A percentile compares a stretch with the other conserved stretches of the same genome.
Conservation (phyloP, 2,888 invertebrate genomes). For the Acholoe squamosa region DNA sequence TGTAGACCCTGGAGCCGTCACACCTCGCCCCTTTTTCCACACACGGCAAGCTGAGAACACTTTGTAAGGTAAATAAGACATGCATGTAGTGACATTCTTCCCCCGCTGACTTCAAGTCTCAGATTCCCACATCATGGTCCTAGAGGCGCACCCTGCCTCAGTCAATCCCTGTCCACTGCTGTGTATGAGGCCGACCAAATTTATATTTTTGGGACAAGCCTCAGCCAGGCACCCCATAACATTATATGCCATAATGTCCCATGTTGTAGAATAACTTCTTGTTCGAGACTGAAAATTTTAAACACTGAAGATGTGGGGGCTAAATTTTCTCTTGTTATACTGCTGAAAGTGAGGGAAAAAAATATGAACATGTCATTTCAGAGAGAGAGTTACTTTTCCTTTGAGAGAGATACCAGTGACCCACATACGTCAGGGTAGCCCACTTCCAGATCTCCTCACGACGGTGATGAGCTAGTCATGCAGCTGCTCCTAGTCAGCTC, state of each 20-base stretch:
- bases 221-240: too few relatives aligned
- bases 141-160: background rate
- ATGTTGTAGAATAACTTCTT: too few relatives aligned
- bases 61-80: constrained; percentile 22
- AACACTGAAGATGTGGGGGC: too few relatives aligned
- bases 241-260: too few relatives aligned
- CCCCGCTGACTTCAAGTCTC: background rate
- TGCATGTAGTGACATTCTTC: background rate
- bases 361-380: too few relatives aligned
- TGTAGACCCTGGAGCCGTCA: background rate
- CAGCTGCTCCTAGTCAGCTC: background rate
- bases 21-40: background rate
- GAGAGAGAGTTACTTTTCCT: too few relatives aligned
- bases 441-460: background rate
- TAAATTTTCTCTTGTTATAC: too few relatives aligned
- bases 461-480: background rate
- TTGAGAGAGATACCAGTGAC: background rate
- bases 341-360: too few relatives aligned
- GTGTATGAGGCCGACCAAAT: too few relatives aligned
- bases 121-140: constrained; percentile 12
- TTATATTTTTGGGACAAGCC: too few relatives aligned
- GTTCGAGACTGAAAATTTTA: too few relatives aligned
- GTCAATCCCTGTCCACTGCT: background rate
- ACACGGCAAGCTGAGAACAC: background rate
- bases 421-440: background rate